Conservation (phyloP, 1,140 invertebrate species). For the Formica exsecta region DNA sequence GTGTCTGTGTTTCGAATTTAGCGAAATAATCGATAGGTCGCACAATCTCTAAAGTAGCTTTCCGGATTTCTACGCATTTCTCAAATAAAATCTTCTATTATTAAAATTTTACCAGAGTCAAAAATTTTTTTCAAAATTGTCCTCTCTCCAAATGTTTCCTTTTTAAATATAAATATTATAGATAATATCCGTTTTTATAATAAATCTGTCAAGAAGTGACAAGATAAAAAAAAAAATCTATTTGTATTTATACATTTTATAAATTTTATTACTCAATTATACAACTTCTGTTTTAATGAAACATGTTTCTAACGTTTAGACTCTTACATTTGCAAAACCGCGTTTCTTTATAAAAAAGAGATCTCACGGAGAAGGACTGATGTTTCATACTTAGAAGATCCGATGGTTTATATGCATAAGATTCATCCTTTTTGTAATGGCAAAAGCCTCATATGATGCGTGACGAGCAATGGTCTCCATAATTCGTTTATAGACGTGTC, state of each 20-base stretch:
- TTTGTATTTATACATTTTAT: not conserved
- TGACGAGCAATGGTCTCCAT: not conserved
- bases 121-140: not conserved
- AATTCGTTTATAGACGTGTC: not conserved
- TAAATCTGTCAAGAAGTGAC: not conserved
- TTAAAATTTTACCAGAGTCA: not conserved
- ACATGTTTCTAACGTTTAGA: not conserved
- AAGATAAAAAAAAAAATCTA: not conserved
- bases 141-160: not conserved
- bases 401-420: slow-evolving; percentile 34
- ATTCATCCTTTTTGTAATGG: not conserved
- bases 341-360: not conserved
- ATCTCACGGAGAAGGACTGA: not conserved
- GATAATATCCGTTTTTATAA: not conserved
- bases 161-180: not conserved
- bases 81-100: not conserved
- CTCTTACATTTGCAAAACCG: not conserved
- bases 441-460: not conserved
- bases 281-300: too few relatives aligned
- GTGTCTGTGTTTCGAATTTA: not conserved
- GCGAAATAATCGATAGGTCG: not conserved
- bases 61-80: not conserved
- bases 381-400: not conserved
- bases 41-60: not conserved
- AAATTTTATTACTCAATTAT: not conserved